These are phyloP conservation scores for Danio albolineatus DNA, from an alignment of 2,797 vertebrate species.

Conservation along the genomic window DNA sequence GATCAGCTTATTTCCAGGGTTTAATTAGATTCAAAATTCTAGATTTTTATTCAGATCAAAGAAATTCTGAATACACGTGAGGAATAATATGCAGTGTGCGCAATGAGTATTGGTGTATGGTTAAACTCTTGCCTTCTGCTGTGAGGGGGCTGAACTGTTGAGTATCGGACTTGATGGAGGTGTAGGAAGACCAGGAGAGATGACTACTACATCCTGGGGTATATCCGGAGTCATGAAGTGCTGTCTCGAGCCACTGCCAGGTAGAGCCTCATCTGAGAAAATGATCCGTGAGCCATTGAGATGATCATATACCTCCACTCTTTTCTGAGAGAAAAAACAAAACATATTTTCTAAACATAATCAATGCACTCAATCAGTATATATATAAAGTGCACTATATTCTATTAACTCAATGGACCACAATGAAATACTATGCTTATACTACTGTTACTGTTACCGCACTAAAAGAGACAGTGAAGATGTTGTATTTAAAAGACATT, in stretches of 20 bases:
- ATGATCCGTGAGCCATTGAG: conserved; percentile 71
- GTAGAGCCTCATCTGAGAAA: conserved; percentile 64
- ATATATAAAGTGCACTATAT: no score
- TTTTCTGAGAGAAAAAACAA: conserved; percentile 58
- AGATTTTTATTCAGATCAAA: neutral
- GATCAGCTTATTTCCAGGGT: neutral
- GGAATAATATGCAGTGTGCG: neutral
- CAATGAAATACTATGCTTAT: no score
- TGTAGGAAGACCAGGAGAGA: conserved; percentile 74
- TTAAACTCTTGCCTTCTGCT: conserved; percentile 68
- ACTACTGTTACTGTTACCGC: no score
- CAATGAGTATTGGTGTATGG: neutral
- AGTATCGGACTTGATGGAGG: conserved; percentile 75
- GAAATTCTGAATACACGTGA: neutral
- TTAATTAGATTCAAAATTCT: neutral
- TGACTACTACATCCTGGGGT: conserved; percentile 74
- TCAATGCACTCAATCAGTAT: no score
- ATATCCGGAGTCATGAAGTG: conserved; percentile 70
- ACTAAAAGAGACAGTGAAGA: no score
- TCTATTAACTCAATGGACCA: no score
- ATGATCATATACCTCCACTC: conserved; percentile 65
- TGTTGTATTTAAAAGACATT: no score
- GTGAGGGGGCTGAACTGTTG: conserved; percentile 46
- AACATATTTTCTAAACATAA: no score
- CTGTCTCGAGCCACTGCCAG: conserved; percentile 57